Base-by-base conservation (phyloP, 2,113 vertebrate genomes). In the Engraulis encrasicolus region DNA sequence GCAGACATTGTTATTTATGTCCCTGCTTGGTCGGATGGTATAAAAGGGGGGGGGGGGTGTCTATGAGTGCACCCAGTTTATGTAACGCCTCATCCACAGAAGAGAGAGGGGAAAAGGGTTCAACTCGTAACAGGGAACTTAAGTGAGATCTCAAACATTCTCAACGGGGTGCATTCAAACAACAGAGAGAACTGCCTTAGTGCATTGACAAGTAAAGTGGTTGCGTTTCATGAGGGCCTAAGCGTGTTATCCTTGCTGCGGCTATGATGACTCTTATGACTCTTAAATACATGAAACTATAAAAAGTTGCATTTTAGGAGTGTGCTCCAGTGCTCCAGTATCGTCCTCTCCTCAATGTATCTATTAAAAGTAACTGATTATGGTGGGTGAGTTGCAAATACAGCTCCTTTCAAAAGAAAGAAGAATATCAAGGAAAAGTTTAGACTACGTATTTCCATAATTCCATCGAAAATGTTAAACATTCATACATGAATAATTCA, bases 1-100 rank as follows among this genome's bases (percentile, higher is more conserved):
- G 74, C 66, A 74, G 66, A 74, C 66, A 74, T 74, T 74, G 66
- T 74, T 74, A 34, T 74, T 74, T 74, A 74, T 74, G 66, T 74
- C 66, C n/a, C 66, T 74, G 66, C 66, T 74, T 74, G 66, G 66
- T 14, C 34, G 66, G 66, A 74, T 74, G 31, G 66, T 34, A 74
- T 34, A 34, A 45, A 5, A n/a, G n/a, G n/a, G n/a, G n/a, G n/a
- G n/a, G n/a, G n/a, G 27, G 66, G 66, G 66, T 74, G 23, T 31
- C 66, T 74, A 31, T 74, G 27, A 74, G 66, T 74, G 66, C 66
- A 74, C 66, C 31, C 23, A 74, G 66, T 74, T 74, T 74, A 74
- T 74, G 31, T 74, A 34, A 74, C 66, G 34, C 31, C 66, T 74
- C 66, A 36, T 36, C 66, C 34, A 74, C 66, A 34, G 31, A 31